Conservation (phyloP, 2,113 vertebrate genomes). For the Mesembrinibis cayennensis region DNA sequence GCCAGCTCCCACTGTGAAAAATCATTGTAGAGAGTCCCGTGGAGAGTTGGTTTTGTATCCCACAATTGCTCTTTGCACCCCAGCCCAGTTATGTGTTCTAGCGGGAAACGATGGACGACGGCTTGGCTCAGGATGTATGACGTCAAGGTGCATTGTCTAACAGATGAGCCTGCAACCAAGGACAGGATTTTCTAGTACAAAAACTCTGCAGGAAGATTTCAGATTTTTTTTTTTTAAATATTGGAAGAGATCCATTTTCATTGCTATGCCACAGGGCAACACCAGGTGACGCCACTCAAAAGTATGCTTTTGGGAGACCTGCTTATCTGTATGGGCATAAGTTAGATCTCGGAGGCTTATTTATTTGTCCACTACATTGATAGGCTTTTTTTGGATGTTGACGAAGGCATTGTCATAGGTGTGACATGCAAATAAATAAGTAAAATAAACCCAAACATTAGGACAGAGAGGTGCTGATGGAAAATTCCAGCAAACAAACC, state of each 20-base stretch:
- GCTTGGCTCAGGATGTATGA: not conserved
- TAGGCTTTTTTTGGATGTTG: not conserved
- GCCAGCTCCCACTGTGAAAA: slow-evolving; percentile 8
- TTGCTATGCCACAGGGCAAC: not conserved
- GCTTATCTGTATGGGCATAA: not conserved
- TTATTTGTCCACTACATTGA: not conserved
- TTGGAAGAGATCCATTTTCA: not conserved
- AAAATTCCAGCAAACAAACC: not conserved
- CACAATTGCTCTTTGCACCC: not conserved
- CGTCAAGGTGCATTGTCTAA: not conserved
- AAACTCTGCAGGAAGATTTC: not conserved
- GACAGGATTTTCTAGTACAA: not conserved
- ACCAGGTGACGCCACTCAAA: not conserved
- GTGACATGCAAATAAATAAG: not conserved
- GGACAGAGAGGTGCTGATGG: not conserved
- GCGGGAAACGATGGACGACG: not conserved
- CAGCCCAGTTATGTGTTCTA: not conserved
- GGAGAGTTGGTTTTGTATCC: slow-evolving; percentile 25
- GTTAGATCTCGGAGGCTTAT: not conserved
- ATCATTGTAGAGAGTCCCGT: not conserved
- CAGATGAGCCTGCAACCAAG: not conserved
- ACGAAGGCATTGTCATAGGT: not conserved
- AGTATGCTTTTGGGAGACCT: not conserved
- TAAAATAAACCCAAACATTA: not conserved
- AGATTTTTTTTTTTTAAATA: not conserved